A percentile compares a stretch with the other conserved stretches of the same genome.
Evolutionary conservation across 2,888 invertebrate species (phyloP).

Genomic region (Disparrhopalites patrizii): DNA sequence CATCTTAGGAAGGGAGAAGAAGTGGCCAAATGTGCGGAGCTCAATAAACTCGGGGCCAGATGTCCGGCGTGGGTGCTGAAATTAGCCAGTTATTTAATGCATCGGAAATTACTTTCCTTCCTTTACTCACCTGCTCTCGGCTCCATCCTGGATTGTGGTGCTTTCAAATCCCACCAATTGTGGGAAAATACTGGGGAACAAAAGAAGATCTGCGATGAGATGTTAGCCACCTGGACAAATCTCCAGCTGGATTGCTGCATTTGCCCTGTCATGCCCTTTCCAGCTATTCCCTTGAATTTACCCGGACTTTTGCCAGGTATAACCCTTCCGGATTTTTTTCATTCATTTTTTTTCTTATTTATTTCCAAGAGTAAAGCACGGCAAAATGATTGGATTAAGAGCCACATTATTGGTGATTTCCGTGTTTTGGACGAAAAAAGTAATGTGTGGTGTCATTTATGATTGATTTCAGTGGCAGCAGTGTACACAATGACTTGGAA

Average conservation of each 20-base stretch:
- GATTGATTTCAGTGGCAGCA: constrained; percentile 27
- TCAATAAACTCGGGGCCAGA: constrained; percentile 33
- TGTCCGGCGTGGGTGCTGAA: constrained; percentile 35
- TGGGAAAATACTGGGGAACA: constrained; percentile 42
- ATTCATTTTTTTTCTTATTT: too few species aligned
- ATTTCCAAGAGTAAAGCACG: too few species aligned
- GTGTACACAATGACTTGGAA: constrained; percentile 36
- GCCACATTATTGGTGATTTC: too few species aligned
- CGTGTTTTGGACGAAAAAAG: too few species aligned
- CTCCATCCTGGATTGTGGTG: constrained; percentile 40
- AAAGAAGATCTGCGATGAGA: constrained; percentile 32
- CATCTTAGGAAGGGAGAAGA: constrained; percentile 42
- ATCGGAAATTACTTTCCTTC: constrained; percentile 10
- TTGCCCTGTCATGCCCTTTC: constrained; percentile 42
- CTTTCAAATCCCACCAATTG: constrained; percentile 34
- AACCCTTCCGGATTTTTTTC: too few species aligned
- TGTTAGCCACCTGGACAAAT: constrained; percentile 37
- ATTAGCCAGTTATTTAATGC: constrained; percentile 37
- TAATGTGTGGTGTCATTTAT: not conserved
- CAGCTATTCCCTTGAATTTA: constrained; percentile 39
- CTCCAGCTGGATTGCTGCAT: constrained; percentile 41
- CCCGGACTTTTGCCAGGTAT: constrained; percentile 34
- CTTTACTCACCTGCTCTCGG: constrained; percentile 4
- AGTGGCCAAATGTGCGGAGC: constrained; percentile 38
- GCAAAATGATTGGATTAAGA: too few species aligned